Base-by-base conservation (phyloP, 2,888 invertebrate genomes). In the Papilio demoleus region DNA sequence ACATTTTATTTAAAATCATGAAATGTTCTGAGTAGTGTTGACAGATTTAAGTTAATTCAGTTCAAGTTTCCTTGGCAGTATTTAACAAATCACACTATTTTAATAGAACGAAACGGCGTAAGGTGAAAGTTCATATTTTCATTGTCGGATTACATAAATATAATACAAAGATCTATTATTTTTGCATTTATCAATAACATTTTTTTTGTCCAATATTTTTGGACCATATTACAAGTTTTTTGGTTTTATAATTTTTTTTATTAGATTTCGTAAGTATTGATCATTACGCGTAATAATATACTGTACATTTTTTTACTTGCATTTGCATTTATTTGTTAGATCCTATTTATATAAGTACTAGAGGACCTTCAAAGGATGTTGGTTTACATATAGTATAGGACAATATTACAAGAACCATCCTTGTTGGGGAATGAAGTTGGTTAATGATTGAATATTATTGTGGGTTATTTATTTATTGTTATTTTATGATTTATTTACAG, bases 241-340 rank as follows among this genome's bases (percentile, higher is more conserved):
- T 14, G 47, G 8, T 50, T 50, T 50, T 50, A 27, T 27, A 19
- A 56, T 11, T 56, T 56, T 53, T 53, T 56, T 56, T 53, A 56
- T 56, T 56, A 24, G 14, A 27, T 56, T 17, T 14, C 50, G 4
- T 50, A 31, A 31, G n/a, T 56, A n/a, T 56, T 4, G 27, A 27
- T 31, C 31, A 31, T 56, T 56, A 27, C 17, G 31, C 53, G 31
- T 31, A 31, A 14, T 56, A 50, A 19, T 14, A 27, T 27, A n/a
- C 31, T 27, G 17, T 17, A 31, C 53, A 31, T n/a, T 1, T n/a
- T 53, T 53, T 53, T n/a, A 47, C 5, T 31, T 56, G 53, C 31
- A 31, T 31, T 56, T 56, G 31, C 17, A 56, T 9, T 9, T 31
- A 53, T 31, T 31, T 31, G 17, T 17, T 56, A 31, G n/a, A 27